A percentile compares a stretch with the other conserved stretches of the same genome.
These are phyloP conservation scores for Coregonus clupeaformis DNA, from an alignment of 2,113 vertebrate species.

Conservation along the genomic window DNA sequence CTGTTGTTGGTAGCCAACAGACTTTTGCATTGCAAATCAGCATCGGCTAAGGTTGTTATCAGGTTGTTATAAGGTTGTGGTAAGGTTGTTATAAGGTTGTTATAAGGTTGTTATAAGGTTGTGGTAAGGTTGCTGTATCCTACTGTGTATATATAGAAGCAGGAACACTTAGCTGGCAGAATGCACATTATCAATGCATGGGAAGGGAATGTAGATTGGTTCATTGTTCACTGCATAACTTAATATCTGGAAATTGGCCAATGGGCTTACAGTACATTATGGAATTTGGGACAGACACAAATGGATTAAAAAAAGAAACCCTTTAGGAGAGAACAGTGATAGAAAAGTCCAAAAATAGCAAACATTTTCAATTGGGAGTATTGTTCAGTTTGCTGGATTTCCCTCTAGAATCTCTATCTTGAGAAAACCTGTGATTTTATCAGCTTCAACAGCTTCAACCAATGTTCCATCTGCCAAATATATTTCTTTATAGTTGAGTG, in stretches of 20 bases:
- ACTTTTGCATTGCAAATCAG: too few relatives aligned
- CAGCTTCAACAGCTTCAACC: not conserved
- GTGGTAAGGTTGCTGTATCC: too few relatives aligned
- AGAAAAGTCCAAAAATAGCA: not conserved
- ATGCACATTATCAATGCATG: not conserved
- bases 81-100: too few relatives aligned
- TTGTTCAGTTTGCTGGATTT: not conserved
- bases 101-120: too few relatives aligned
- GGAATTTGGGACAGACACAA: slow-evolving; percentile 1
- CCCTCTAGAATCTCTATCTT: not conserved
- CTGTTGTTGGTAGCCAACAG: not conserved
- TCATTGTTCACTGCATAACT: slow-evolving; percentile 28
- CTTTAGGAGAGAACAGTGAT: too few relatives aligned
- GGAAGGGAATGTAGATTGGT: not conserved
- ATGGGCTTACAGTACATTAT: slow-evolving; percentile 3
- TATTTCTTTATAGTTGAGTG: not conserved
- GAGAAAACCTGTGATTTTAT: not conserved
- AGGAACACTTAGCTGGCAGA: too few relatives aligned
- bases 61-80: too few relatives aligned
- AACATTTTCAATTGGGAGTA: too few relatives aligned
- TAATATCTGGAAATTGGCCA: slow-evolving; percentile 12
- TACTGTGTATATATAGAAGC: too few relatives aligned
- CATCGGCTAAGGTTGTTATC: too few relatives aligned
- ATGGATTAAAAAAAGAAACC: slow-evolving; percentile 13
- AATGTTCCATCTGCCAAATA: slow-evolving; percentile 2